A percentile compares a stretch with the other conserved stretches of the same genome.
These are phyloP conservation scores for Dallia pectoralis DNA, from an alignment of 2,797 vertebrate genomes.

Conservation along the genomic window DNA sequence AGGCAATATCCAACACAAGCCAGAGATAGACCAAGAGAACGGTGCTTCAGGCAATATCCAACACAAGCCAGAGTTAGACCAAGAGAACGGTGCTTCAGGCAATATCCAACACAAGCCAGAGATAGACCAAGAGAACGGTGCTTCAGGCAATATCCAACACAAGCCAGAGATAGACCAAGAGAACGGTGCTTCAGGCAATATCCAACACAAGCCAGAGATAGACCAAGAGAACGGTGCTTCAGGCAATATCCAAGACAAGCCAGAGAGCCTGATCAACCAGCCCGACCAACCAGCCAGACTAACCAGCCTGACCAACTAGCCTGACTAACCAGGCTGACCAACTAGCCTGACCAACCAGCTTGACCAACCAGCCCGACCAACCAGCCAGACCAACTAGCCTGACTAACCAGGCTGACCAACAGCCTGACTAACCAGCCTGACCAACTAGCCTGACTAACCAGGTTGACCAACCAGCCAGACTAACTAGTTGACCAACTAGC, in stretches of 20 bases:
- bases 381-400: neutral
- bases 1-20: neutral
- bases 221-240: neutral
- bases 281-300: neutral
- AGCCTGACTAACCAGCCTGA: neutral
- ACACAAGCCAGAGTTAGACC: neutral
- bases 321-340: neutral
- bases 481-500: too few species aligned
- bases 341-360: neutral
- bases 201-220: slow-evolving; percentile 1
- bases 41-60: neutral
- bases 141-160: neutral
- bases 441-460: neutral
- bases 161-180: slow-evolving; percentile 2
- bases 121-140: neutral
- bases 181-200: neutral
- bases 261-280: neutral
- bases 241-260: neutral
- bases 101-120: slow-evolving; percentile 7
- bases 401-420: neutral
- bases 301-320: neutral
- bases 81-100: neutral
- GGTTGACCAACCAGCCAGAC: too few species aligned
- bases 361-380: neutral
- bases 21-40: neutral